These are phyloP conservation scores for Phacellophora camtschatica DNA, from an alignment of 30 jellyfish, hydroid and myxozoan species.

Conservation along the genomic window DNA sequence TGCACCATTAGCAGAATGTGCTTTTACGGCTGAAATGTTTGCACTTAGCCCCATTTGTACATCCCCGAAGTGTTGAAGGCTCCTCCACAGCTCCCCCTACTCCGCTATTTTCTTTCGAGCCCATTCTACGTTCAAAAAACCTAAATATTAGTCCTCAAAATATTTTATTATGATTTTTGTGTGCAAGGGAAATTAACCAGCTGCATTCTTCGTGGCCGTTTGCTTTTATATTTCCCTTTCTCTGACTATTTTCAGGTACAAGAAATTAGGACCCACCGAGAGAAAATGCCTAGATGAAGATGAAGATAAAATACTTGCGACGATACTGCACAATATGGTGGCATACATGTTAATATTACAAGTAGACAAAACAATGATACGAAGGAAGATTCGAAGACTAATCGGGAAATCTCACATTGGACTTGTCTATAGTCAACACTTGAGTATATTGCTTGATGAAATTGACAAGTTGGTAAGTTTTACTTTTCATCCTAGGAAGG, in stretches of 20 bases:
- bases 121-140: too few species aligned
- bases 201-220: not conserved
- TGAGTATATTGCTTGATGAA: slow-evolving; percentile 68
- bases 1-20: too few species aligned
- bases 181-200: too few species aligned
- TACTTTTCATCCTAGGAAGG: not conserved
- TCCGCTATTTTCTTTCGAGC: too few species aligned
- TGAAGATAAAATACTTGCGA: slow-evolving; percentile 75
- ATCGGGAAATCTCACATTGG: slow-evolving; percentile 93
- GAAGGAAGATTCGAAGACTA: slow-evolving; percentile 69
- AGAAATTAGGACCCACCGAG: slow-evolving; percentile 64
- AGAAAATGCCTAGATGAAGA: slow-evolving; percentile 83
- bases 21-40: too few species aligned
- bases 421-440: slow-evolving; percentile 59
- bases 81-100: too few species aligned
- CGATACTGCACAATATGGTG: slow-evolving; percentile 79
- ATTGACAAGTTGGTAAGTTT: slow-evolving; percentile 71
- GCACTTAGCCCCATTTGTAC: too few species aligned
- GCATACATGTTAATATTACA: slow-evolving; percentile 77
- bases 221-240: not conserved
- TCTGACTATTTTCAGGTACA: slow-evolving; percentile 44
- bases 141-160: too few species aligned
- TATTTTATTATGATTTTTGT: too few species aligned
- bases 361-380: slow-evolving; percentile 65
- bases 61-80: not conserved